These are phyloP conservation scores for Drosophila quadrilineata DNA, from an alignment of 1,140 invertebrate genomes.

Conservation along the genomic window DNA sequence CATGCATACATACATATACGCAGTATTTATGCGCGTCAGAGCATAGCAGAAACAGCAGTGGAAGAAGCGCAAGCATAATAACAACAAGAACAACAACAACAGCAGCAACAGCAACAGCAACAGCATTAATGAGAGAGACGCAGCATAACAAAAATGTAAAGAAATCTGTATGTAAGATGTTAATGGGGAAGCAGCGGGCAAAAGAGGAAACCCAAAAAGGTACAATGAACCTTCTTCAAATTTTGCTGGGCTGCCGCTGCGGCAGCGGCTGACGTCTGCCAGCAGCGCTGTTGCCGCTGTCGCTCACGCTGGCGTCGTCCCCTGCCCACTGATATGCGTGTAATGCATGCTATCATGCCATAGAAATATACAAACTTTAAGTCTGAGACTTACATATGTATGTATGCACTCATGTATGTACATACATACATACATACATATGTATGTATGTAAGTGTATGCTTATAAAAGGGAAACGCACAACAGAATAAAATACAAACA, in stretches of 20 bases:
- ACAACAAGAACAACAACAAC: too few relatives aligned
- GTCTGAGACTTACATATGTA: too few relatives aligned
- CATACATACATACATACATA: not conserved
- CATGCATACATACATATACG: not conserved
- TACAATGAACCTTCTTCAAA: slow-evolving; percentile 62
- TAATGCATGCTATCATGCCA: too few relatives aligned
- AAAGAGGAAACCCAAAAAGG: slow-evolving; percentile 55
- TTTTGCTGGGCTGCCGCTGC: slow-evolving; percentile 36
- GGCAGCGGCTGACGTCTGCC: too few relatives aligned
- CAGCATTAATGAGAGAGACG: too few relatives aligned
- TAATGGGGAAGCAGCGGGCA: slow-evolving; percentile 29
- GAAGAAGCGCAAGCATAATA: too few relatives aligned
- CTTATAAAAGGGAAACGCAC: slow-evolving; percentile 31
- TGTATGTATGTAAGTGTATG: not conserved
- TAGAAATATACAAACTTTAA: too few relatives aligned
- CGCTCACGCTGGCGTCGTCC: slow-evolving; percentile 2
- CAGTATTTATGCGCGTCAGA: not conserved
- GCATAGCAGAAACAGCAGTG: too few relatives aligned
- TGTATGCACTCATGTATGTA: slow-evolving; percentile 8
- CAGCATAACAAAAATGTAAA: slow-evolving; percentile 18
- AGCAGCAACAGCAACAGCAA: too few relatives aligned
- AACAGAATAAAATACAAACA: slow-evolving; percentile 54
- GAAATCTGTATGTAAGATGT: slow-evolving; percentile 13
- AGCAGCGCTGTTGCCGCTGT: slow-evolving; percentile 13
- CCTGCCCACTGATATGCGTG: too few relatives aligned